phyloP scores from a whole-genome alignment of 2,888 invertebrate species.

The Tenodera sinensis region DNA sequence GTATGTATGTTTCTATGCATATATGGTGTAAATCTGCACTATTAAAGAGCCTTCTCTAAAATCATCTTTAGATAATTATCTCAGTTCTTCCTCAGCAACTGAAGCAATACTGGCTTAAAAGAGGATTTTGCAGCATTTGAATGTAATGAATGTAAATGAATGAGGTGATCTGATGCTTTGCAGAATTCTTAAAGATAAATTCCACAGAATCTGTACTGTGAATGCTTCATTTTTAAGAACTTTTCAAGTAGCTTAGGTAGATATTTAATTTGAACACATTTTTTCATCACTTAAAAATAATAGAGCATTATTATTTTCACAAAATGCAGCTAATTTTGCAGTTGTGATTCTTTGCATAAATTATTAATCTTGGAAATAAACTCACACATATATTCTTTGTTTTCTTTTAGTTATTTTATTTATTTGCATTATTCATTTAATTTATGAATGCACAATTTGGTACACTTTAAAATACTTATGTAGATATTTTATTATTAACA shows the following conservation, averaged over 20 bases:
- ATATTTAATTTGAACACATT: background rate
- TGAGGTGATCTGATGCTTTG: background rate
- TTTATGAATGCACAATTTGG: background rate
- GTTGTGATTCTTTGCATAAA: background rate
- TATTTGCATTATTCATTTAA: background rate
- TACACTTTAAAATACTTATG: background rate
- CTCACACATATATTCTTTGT: background rate
- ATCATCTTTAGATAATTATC: no score
- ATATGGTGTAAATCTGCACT: no score
- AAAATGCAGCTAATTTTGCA: background rate
- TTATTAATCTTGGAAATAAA: background rate
- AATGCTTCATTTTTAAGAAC: background rate
- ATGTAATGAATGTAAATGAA: background rate
- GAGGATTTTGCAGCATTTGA: no score
- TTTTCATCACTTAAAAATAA: background rate
- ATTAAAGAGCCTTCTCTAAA: no score
- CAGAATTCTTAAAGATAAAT: background rate
- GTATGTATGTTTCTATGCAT: no score
- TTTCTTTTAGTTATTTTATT: background rate
- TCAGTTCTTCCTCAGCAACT: no score
- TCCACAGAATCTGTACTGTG: background rate
- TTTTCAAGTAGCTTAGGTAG: background rate
- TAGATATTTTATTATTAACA: background rate
- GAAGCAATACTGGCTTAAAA: no score
- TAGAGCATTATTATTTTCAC: background rate